phyloP scores from a whole-genome alignment of 2,113 vertebrate species.

The Pogonocichla stellata region DNA sequence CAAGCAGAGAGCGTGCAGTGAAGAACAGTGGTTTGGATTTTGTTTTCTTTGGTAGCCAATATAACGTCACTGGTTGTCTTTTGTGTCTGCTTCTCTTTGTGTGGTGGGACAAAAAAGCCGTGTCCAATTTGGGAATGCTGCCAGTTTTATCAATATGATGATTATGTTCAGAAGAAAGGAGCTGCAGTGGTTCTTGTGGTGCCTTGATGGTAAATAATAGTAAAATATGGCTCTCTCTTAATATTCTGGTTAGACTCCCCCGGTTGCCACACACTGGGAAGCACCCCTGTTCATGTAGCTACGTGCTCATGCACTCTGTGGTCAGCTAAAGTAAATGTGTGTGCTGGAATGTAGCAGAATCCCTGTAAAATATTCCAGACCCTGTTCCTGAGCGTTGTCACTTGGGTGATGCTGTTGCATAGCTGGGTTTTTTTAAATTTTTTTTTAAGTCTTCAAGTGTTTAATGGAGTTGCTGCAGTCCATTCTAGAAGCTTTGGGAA shows the following conservation, averaged over 20 bases:
- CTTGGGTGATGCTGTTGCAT: neutral
- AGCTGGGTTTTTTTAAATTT: neutral
- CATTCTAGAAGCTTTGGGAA: neutral
- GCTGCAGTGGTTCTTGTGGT: constrained; percentile 5
- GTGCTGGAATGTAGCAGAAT: neutral
- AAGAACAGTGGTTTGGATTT: constrained; percentile 8
- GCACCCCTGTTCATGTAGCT: neutral
- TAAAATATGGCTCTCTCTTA: neutral
- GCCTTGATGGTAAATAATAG: neutral
- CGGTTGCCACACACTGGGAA: neutral
- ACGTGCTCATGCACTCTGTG: neutral
- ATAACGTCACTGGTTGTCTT: constrained; percentile 24
- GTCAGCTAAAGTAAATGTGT: neutral
- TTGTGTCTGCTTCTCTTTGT: constrained; percentile 54
- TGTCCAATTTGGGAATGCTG: neutral
- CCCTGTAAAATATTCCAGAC: neutral
- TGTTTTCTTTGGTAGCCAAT: constrained; percentile 43
- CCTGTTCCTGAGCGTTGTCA: neutral
- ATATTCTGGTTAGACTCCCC: neutral
- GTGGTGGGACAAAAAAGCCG: constrained; percentile 20
- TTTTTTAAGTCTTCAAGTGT: neutral
- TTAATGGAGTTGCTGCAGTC: neutral
- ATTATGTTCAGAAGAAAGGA: constrained; percentile 10
- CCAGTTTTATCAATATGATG: constrained; percentile 35
- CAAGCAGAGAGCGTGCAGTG: neutral